These are phyloP conservation scores for Epirrhoe tristata DNA, from an alignment of 2,888 invertebrate species.

Conservation along the genomic window DNA sequence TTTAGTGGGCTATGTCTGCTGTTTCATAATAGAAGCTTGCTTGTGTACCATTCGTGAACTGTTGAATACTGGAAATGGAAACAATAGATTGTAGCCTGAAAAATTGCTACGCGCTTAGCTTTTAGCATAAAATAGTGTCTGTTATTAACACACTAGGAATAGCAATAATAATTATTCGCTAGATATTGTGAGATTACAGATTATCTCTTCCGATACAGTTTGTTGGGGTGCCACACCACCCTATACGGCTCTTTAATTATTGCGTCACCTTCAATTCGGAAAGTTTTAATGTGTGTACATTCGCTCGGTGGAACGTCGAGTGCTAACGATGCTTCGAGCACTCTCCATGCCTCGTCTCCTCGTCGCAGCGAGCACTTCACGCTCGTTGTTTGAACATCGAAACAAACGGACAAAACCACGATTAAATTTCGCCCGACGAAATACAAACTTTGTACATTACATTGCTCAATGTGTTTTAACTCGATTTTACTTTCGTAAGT, in stretches of 20 bases:
- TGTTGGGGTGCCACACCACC: slow-evolving; percentile 56
- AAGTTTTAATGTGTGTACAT: slow-evolving; percentile 82
- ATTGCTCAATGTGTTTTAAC: slow-evolving; percentile 41
- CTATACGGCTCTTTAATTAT: slow-evolving; percentile 67
- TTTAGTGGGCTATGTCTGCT: slow-evolving; percentile 59
- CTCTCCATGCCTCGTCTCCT: slow-evolving; percentile 67
- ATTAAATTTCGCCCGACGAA: slow-evolving; percentile 63
- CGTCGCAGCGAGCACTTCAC: slow-evolving; percentile 67
- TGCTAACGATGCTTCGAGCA: slow-evolving; percentile 71
- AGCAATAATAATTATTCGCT: not conserved
- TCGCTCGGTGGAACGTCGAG: slow-evolving; percentile 66
- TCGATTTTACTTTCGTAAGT: slow-evolving; percentile 36
- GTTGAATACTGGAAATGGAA: slow-evolving; percentile 58
- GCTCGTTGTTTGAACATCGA: slow-evolving; percentile 75
- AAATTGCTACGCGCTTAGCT: not conserved
- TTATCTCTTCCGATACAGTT: slow-evolving; percentile 53
- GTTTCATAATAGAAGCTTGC: slow-evolving; percentile 67
- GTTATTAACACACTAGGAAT: too few relatives aligned
- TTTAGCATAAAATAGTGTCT: not conserved
- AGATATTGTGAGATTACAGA: slow-evolving; percentile 37
- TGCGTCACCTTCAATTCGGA: slow-evolving; percentile 73
- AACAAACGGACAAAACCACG: slow-evolving; percentile 70
- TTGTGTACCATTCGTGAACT: slow-evolving; percentile 59
- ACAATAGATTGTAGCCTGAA: slow-evolving; percentile 55
- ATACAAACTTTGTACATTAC: slow-evolving; percentile 45